These are phyloP conservation scores for Hystrix cristata DNA, from an alignment of 2,113 vertebrate genomes.

Conservation along the genomic window DNA sequence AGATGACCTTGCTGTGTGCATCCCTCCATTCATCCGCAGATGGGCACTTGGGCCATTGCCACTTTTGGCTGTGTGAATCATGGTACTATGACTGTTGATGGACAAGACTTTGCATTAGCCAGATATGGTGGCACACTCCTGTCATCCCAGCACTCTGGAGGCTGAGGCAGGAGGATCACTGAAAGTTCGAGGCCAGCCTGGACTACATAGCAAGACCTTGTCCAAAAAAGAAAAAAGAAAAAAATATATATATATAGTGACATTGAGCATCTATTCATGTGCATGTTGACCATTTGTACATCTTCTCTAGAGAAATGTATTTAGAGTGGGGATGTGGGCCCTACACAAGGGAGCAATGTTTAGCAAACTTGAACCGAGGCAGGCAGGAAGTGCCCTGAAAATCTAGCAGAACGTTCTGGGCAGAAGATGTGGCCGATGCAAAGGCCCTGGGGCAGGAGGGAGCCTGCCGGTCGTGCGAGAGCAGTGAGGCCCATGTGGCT, in stretches of 20 bases:
- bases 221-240: too few relatives aligned
- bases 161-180: not conserved
- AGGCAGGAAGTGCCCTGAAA: not conserved
- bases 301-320: not conserved
- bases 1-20: not conserved
- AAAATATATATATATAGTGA: not conserved
- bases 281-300: not conserved
- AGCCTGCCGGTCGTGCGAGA: not conserved
- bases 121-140: not conserved
- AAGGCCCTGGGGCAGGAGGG: not conserved
- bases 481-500: not conserved
- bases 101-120: not conserved
- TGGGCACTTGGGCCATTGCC: not conserved
- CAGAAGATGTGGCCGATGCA: fast-evolving
- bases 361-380: too few relatives aligned
- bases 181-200: not conserved
- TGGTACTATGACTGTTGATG: too few relatives aligned
- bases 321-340: not conserved
- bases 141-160: not conserved
- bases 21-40: not conserved
- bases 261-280: too few relatives aligned
- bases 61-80: not conserved
- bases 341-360: not conserved
- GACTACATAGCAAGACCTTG: not conserved
- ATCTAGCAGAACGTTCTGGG: not conserved